Evolutionary conservation across 2,888 invertebrate species (phyloP).

Genomic region (Stomorhina lunata): DNA sequence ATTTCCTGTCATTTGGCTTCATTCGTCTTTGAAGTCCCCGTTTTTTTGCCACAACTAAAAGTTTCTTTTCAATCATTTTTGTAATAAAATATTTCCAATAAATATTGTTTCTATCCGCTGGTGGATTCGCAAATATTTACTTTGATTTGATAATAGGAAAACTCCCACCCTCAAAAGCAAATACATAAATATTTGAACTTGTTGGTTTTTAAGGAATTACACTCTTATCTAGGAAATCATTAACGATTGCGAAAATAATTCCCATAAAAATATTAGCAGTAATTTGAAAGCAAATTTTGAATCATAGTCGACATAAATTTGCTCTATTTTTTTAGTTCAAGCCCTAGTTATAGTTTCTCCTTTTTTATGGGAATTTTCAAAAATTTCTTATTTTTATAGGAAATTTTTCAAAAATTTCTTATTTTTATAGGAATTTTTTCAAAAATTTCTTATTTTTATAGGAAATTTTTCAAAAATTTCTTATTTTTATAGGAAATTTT

Average conservation of each 20-base stretch:
- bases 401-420: too few relatives aligned
- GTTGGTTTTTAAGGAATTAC: not conserved
- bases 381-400: too few relatives aligned
- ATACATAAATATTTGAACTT: not conserved
- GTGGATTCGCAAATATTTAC: constrained; percentile 14
- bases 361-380: too few relatives aligned
- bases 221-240: not conserved
- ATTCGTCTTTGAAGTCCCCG: not conserved
- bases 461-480: too few relatives aligned
- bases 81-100: constrained; percentile 25
- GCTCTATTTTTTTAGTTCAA: too few relatives aligned
- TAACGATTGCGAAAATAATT: not conserved
- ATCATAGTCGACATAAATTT: not conserved
- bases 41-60: constrained; percentile 9
- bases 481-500: too few relatives aligned
- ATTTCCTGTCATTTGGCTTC: constrained; percentile 17
- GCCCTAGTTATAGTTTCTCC: too few relatives aligned
- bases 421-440: too few relatives aligned
- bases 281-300: not conserved
- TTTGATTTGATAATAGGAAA: constrained; percentile 7
- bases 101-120: not conserved
- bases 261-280: not conserved
- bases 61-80: constrained; percentile 21
- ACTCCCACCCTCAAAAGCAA: constrained; percentile 24
- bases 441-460: too few relatives aligned